Evolutionary conservation across 92 coral and sea anemone species (phyloP).

Genomic region (Phenganax stokvisi): DNA sequence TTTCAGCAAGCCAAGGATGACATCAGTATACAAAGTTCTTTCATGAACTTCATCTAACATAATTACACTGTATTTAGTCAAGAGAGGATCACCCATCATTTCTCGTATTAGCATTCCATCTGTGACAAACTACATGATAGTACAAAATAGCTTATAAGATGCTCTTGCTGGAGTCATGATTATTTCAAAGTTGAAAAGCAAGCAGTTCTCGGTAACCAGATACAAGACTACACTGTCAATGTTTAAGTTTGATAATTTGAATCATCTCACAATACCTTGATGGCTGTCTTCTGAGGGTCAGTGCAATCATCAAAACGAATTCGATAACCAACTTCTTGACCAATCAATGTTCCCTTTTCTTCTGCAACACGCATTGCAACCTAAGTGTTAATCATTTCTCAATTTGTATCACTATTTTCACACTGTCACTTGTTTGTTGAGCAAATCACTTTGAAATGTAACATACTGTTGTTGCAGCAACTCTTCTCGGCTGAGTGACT

Average conservation of each 20-base stretch:
- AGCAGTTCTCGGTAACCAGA: too few relatives aligned
- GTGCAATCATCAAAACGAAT: slow-evolving; percentile 92
- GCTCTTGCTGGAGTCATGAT: too few relatives aligned
- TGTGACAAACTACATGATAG: slow-evolving; percentile 69
- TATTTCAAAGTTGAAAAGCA: too few relatives aligned
- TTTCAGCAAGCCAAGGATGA: slow-evolving; percentile 81
- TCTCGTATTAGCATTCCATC: slow-evolving; percentile 91
- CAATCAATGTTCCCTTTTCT: slow-evolving; percentile 78
- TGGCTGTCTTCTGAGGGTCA: slow-evolving; percentile 71
- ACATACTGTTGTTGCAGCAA: slow-evolving; percentile 87
- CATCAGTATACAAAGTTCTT: slow-evolving; percentile 88
- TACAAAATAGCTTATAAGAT: not conserved
- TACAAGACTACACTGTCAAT: not conserved
- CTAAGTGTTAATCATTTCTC: slow-evolving; percentile 12
- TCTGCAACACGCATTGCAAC: slow-evolving; percentile 90
- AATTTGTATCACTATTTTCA: too few relatives aligned
- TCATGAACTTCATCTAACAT: slow-evolving; percentile 98
- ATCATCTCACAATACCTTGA: slow-evolving; percentile 47
- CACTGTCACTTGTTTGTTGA: not conserved
- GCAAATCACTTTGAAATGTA: not conserved
- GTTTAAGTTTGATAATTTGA: not conserved
- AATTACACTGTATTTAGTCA: slow-evolving; percentile 81
- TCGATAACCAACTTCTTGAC: slow-evolving; percentile 90
- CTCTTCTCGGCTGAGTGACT: slow-evolving; percentile 92
- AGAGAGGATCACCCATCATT: slow-evolving; percentile 90